Percentiles rank a stretch among this genome's conserved stretches.
Evolutionary conservation across 2,797 vertebrate species (phyloP).

Genomic region (Pristis pectinata): DNA sequence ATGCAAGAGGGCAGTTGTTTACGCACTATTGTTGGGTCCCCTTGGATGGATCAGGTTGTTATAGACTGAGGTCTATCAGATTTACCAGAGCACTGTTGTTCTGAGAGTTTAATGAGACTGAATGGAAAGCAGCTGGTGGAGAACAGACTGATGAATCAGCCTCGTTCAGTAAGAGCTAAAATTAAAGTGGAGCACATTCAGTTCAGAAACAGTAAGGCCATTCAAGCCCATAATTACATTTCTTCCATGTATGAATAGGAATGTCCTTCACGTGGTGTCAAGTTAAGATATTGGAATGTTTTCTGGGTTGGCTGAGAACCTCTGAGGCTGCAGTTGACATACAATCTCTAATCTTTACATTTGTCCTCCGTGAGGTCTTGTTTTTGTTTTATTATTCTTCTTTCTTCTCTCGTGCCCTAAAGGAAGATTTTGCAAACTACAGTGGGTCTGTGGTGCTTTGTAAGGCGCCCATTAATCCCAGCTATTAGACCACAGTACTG

Average conservation of each 20-base stretch:
- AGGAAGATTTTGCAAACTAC: too few species aligned
- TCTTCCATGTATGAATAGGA: not conserved
- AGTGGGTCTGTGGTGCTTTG: too few species aligned
- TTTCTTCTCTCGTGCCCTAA: not conserved
- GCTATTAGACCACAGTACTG: not conserved
- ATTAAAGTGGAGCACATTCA: not conserved
- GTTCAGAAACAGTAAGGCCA: not conserved
- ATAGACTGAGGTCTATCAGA: not conserved
- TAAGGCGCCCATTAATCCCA: not conserved
- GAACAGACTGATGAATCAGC: not conserved
- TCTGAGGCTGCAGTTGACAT: not conserved
- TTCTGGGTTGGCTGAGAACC: not conserved
- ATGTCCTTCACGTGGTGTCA: not conserved
- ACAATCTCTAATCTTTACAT: not conserved
- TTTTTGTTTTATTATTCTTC: not conserved
- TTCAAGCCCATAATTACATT: conserved; percentile 7
- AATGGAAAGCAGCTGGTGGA: conserved; percentile 16
- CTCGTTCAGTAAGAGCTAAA: not conserved
- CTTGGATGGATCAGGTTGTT: not conserved
- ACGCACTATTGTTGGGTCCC: not conserved
- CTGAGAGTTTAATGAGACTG: conserved; percentile 1
- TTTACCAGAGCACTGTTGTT: not conserved
- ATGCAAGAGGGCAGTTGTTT: not conserved
- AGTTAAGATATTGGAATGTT: not conserved
- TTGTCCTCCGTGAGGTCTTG: not conserved